Evolutionary conservation across 1,140 invertebrate species (phyloP).

Genomic region (Pogonus chalceus): DNA sequence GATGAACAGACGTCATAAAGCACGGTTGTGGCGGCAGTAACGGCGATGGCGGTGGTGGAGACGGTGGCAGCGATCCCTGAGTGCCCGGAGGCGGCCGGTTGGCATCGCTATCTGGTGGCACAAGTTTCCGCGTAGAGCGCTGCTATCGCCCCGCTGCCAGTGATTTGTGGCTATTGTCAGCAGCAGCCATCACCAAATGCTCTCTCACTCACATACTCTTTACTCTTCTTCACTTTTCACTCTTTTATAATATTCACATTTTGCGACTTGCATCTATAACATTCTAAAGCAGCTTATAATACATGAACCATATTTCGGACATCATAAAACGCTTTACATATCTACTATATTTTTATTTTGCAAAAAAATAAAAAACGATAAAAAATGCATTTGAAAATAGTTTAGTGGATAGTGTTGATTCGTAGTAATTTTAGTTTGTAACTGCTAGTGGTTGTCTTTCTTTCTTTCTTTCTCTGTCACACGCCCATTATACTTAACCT

Average conservation of each 20-base stretch:
- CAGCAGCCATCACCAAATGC: constrained; percentile 16
- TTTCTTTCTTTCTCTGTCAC: neutral
- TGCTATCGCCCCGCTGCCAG: constrained; percentile 18
- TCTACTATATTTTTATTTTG: too few relatives aligned
- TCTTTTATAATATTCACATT: too few relatives aligned
- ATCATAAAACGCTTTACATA: too few relatives aligned
- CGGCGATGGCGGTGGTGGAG: neutral
- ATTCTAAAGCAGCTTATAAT: too few relatives aligned
- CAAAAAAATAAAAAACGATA: too few relatives aligned
- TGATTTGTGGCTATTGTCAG: constrained; percentile 27
- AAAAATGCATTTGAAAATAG: too few relatives aligned
- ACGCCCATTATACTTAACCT: constrained; percentile 7
- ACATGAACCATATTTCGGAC: too few relatives aligned
- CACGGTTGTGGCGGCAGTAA: constrained; percentile 9
- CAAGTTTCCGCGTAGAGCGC: neutral
- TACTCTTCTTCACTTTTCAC: too few relatives aligned
- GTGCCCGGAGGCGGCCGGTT: neutral
- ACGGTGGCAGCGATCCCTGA: neutral
- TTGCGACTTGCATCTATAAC: too few relatives aligned
- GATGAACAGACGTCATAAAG: constrained; percentile 32
- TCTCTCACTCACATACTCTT: neutral
- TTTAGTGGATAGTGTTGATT: too few relatives aligned
- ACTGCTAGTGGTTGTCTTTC: neutral
- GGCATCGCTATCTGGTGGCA: neutral
- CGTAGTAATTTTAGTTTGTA: too few relatives aligned